Evolutionary conservation across 2,797 vertebrate genomes (phyloP).

Genomic region (Arremon brunneinucha): DNA sequence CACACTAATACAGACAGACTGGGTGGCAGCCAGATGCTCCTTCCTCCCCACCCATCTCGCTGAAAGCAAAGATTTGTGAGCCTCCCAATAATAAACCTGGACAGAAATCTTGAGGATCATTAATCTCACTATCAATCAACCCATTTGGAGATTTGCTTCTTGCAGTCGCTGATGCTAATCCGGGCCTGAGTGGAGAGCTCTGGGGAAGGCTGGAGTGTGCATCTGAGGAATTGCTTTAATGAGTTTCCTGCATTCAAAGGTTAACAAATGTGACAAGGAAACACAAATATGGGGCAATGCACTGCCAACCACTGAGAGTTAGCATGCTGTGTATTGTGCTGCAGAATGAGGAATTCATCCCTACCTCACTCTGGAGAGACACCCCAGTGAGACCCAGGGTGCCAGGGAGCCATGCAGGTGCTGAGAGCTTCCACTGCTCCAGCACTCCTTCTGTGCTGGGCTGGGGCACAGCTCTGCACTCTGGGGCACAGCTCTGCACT

Average conservation of each 20-base stretch:
- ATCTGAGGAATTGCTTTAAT: slow-evolving; percentile 52
- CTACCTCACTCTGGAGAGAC: not conserved
- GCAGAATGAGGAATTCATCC: not conserved
- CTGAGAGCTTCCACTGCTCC: not conserved
- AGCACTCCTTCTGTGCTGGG: not conserved
- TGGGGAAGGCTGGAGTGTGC: not conserved
- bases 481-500: too few relatives aligned
- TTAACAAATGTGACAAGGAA: slow-evolving; percentile 57
- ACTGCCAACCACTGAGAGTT: not conserved
- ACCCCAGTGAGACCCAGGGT: not conserved
- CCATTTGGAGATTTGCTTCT: slow-evolving; percentile 31
- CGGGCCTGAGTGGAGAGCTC: slow-evolving; percentile 9
- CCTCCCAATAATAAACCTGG: slow-evolving; percentile 50
- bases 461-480: too few relatives aligned
- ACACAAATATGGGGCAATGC: slow-evolving; percentile 33
- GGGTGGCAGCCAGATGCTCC: slow-evolving; percentile 56
- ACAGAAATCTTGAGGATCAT: slow-evolving; percentile 62
- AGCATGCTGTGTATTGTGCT: not conserved
- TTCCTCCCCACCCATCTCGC: slow-evolving; percentile 26
- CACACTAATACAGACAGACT: slow-evolving; percentile 26
- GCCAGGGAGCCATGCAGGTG: not conserved
- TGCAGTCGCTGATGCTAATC: slow-evolving; percentile 26
- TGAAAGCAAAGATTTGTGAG: slow-evolving; percentile 51
- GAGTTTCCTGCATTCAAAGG: slow-evolving; percentile 51
- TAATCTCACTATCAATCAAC: slow-evolving; percentile 60